phyloP scores from a whole-genome alignment of 1,140 invertebrate species.

The Drosophila ironensis region DNA sequence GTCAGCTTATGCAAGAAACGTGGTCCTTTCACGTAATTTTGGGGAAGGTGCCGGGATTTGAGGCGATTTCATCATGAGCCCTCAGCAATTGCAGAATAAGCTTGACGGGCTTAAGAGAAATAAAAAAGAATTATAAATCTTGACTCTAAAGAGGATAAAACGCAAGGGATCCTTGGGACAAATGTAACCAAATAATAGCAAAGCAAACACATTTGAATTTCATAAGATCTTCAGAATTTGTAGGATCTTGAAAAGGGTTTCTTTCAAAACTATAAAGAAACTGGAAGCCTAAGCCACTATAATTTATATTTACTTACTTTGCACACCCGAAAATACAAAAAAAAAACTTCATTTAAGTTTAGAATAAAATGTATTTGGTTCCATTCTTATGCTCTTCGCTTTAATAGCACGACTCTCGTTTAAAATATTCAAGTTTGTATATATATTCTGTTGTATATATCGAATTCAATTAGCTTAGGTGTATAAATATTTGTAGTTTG shows the following conservation, averaged over 20 bases:
- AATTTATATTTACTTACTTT: neutral
- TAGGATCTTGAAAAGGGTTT: no score
- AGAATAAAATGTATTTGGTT: conserved; percentile 75
- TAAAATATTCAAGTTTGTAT: conserved; percentile 46
- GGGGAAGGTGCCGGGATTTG: neutral
- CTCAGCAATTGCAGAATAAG: neutral
- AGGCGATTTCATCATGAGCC: conserved; percentile 14
- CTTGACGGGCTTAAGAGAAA: no score
- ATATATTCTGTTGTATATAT: conserved; percentile 57
- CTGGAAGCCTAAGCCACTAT: neutral
- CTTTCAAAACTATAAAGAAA: no score
- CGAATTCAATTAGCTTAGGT: conserved; percentile 52
- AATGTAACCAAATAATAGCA: no score
- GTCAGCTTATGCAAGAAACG: conserved; percentile 62
- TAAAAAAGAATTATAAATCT: no score
- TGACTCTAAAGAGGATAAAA: no score
- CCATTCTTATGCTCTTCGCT: conserved; percentile 33
- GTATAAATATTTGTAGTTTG: conserved; percentile 23
- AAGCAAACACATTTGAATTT: no score
- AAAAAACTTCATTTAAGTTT: conserved; percentile 9
- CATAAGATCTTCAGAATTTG: no score
- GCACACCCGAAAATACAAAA: neutral
- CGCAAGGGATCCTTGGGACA: no score
- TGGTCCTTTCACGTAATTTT: conserved; percentile 35
- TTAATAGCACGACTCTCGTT: conserved; percentile 5